These are phyloP conservation scores for Saccopteryx bilineata DNA, from an alignment of 2,113 vertebrate genomes.

Conservation along the genomic window DNA sequence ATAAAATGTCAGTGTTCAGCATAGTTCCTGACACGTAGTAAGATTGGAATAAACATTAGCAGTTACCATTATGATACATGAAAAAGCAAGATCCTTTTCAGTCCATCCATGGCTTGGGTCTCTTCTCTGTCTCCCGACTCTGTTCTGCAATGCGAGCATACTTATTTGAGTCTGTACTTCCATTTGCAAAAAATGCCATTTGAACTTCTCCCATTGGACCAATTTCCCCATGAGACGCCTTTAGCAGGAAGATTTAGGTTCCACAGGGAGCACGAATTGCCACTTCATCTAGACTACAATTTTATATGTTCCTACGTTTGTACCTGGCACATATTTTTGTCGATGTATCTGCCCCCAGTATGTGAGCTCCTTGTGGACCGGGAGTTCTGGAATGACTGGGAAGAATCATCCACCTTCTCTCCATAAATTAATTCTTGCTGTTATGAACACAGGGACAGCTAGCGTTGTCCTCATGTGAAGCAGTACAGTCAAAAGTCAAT, in stretches of 20 bases:
- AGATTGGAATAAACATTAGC: background rate
- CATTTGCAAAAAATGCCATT: background rate
- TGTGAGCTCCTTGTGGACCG: background rate
- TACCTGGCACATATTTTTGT: background rate
- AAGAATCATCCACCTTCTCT: rapidly evolving
- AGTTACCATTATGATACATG: background rate
- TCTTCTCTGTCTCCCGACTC: background rate
- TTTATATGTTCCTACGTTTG: background rate
- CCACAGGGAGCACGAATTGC: background rate
- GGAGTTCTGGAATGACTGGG: background rate
- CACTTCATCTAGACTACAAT: background rate
- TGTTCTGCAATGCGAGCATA: background rate
- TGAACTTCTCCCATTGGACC: background rate
- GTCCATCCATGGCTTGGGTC: background rate
- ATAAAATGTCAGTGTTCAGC: background rate
- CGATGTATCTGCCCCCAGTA: background rate
- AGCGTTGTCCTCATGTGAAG: background rate
- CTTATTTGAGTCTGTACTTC: background rate
- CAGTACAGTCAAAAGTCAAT: rapidly evolving
- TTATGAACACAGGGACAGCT: background rate
- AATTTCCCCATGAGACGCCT: background rate
- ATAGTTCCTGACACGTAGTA: background rate
- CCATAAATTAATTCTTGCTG: background rate
- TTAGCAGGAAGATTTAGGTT: background rate
- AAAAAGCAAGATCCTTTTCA: background rate